Percentiles rank a stretch among this genome's conserved stretches.
Conservation (phyloP, 2,113 vertebrate species). For the Heloderma charlesbogerti region DNA sequence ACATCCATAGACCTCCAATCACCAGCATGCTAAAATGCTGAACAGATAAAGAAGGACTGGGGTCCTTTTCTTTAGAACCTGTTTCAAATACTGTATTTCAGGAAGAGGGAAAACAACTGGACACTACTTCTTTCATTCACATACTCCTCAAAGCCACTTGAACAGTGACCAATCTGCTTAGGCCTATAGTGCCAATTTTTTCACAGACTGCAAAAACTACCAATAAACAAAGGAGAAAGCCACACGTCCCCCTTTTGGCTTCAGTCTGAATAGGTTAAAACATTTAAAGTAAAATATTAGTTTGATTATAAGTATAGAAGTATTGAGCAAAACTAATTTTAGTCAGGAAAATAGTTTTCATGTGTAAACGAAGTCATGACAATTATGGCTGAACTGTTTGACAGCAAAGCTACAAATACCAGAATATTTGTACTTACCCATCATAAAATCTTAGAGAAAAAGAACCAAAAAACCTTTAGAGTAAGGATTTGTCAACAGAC, state of each 20-base stretch:
- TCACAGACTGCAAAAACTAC: accelerated
- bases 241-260: neutral
- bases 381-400: neutral
- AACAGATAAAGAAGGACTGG: neutral
- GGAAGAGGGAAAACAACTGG: neutral
- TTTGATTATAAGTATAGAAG: conserved; percentile 5
- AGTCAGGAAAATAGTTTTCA: neutral
- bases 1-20: neutral
- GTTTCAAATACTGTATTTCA: neutral
- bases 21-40: neutral
- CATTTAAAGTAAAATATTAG: conserved; percentile 10
- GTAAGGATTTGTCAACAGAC: neutral
- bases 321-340: neutral
- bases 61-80: neutral
- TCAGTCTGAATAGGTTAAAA: neutral
- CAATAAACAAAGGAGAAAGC: neutral
- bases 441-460: conserved; percentile 49
- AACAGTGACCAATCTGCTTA: neutral
- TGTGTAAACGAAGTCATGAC: neutral
- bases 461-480: conserved; percentile 18
- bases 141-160: neutral
- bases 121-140: neutral
- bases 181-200: neutral
- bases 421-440: conserved; percentile 19
- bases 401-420: neutral